Evolutionary conservation across 2,113 vertebrate species (phyloP), one percentile per base, ranked within the genome.

Genomic region (Formicarius rufipectus): DNA sequence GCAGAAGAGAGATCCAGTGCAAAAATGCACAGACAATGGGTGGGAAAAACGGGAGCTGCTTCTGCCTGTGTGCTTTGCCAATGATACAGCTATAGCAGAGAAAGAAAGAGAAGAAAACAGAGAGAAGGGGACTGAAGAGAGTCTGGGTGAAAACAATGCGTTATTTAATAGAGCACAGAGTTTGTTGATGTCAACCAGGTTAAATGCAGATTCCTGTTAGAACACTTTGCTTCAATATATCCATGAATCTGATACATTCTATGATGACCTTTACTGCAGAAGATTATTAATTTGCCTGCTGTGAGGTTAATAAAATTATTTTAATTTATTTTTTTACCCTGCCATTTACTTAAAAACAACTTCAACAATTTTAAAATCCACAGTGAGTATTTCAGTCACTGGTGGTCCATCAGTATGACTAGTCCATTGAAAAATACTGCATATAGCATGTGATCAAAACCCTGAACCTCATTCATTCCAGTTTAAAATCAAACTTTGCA

Each of bases 1-100:
- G 87, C 82, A 91, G 73, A 72, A 91, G 68, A 93, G 93, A 94
- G 69, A 96, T 27, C 58, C 80, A 93, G 78, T 12, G 81, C 69
- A 86, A 62, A 93, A 80, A 93, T n/a, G 37, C 75, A 45, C n/a
- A 78, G 76, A 96, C 93, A 95, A 93, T 56, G 76, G 62, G 55
- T 93, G 90, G 84, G 95, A 96, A 94, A 96, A 97, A 74, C 0
- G 3, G 37, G 53, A 53, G 69, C 80, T 52, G 27, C 55, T 87
- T 67, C 62, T 79, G 66, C 44, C 58, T 88, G 75, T 82, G 50
- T 64, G 77, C 69, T 97, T 74, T 95, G 87, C 31, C 42, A 76
- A 86, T 64, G 84, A 69, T 58, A 35, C 62, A 85, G 45, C 35
- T n/a, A 25, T 30, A 71, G 5, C 0, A 0, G 0, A 86, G 66